Percentiles rank a stretch among this genome's conserved stretches.
Evolutionary conservation across 2,113 vertebrate species (phyloP).

Genomic region (Cygnus atratus): DNA sequence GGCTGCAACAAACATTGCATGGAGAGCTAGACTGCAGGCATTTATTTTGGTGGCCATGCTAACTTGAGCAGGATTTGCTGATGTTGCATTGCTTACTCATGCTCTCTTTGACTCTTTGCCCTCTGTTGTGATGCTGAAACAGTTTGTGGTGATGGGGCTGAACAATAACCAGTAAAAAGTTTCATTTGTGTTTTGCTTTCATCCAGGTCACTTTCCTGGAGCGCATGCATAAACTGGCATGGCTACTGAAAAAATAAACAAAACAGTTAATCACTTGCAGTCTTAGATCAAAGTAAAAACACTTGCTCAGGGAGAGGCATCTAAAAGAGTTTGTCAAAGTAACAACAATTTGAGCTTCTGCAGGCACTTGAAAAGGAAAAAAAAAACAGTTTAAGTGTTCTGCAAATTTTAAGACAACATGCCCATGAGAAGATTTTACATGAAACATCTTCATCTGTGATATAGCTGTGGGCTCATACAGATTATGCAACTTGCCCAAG

Average conservation of each 20-base stretch:
- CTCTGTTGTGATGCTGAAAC: background rate
- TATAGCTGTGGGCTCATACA: background rate
- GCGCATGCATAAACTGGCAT: background rate
- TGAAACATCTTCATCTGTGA: background rate
- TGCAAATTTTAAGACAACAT: background rate
- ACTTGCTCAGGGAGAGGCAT: background rate
- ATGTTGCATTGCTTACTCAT: background rate
- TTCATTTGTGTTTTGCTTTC: background rate
- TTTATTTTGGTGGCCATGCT: background rate
- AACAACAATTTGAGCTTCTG: background rate
- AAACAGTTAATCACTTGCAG: background rate
- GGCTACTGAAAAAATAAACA: background rate
- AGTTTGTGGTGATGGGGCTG: background rate
- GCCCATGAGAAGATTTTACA: background rate
- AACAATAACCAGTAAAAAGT: background rate
- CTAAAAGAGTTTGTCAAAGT: background rate
- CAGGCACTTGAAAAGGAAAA: background rate
- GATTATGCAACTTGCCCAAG: background rate
- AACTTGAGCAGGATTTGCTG: background rate
- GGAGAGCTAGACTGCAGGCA: background rate
- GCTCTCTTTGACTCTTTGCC: background rate
- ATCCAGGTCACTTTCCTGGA: background rate
- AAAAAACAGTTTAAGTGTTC: background rate
- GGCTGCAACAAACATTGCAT: background rate
- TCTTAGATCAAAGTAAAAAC: background rate